phyloP scores from a whole-genome alignment of 2,113 vertebrate species.

The Aviceda subcristata region DNA sequence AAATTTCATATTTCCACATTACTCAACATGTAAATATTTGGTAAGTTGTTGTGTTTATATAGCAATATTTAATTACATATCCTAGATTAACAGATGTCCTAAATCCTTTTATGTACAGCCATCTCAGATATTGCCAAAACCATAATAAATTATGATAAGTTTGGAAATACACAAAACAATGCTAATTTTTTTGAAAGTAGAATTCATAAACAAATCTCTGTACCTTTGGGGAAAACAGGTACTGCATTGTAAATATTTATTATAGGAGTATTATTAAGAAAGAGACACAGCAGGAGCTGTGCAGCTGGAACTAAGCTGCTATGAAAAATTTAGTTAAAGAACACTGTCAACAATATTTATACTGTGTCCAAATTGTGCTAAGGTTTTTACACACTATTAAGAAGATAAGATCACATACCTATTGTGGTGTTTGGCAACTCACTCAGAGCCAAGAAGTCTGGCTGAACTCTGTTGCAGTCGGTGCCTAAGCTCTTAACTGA shows the following conservation, averaged over 20 bases:
- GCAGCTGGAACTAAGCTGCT: constrained; percentile 12
- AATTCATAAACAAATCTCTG: constrained; percentile 31
- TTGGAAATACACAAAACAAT: constrained; percentile 35
- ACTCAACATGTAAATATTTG: constrained; percentile 18
- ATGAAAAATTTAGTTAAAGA: constrained; percentile 61
- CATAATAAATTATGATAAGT: not conserved
- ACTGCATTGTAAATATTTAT: constrained; percentile 58
- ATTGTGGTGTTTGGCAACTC: constrained; percentile 2
- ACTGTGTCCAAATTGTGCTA: not conserved
- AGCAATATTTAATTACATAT: constrained; percentile 40
- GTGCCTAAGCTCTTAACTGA: not conserved
- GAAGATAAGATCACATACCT: constrained; percentile 56
- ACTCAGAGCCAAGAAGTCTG: constrained; percentile 38
- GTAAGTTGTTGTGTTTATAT: constrained; percentile 24
- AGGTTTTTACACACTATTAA: constrained; percentile 27
- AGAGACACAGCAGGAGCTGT: constrained; percentile 14
- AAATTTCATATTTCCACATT: not conserved
- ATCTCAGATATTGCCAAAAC: constrained; percentile 23
- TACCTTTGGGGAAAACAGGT: not conserved
- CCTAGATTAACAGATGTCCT: constrained; percentile 26
- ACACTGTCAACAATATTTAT: constrained; percentile 52
- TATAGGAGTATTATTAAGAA: constrained; percentile 18
- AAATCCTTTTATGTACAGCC: not conserved
- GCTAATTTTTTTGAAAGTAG: not conserved
- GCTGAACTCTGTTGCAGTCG: accelerated